Conservation (phyloP, 2,888 invertebrate genomes). For the Zygaena filipendulae region DNA sequence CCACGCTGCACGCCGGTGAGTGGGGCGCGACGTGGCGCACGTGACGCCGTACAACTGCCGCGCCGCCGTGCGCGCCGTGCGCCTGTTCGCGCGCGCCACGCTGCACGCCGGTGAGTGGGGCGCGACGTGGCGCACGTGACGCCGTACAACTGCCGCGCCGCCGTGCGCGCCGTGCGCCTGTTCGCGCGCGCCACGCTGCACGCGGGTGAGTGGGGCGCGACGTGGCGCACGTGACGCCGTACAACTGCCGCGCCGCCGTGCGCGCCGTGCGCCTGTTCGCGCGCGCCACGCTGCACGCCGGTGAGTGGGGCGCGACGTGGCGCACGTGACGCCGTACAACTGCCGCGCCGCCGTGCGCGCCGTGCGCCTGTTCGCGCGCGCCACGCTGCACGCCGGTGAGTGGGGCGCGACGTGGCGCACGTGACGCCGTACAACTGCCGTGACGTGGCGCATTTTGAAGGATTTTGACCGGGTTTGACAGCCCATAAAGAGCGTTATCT, state of each 20-base stretch:
- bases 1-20: constrained; percentile 31
- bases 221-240: constrained; percentile 97
- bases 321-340: constrained; percentile 97
- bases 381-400: constrained; percentile 77
- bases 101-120: constrained; percentile 80
- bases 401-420: too few relatives aligned
- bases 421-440: constrained; percentile 1
- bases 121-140: constrained; percentile 98
- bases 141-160: constrained; percentile 95
- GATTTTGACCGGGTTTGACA: too few relatives aligned
- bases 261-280: constrained; percentile 92
- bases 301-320: constrained; percentile 91
- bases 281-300: constrained; percentile 83
- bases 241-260: constrained; percentile 94
- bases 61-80: constrained; percentile 87
- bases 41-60: constrained; percentile 98
- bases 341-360: constrained; percentile 92
- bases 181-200: constrained; percentile 92
- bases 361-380: constrained; percentile 91
- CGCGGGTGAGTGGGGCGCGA: constrained; percentile 85
- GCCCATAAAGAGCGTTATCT: too few relatives aligned
- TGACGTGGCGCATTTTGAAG: too few relatives aligned
- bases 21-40: constrained; percentile 96
- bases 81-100: constrained; percentile 93
- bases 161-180: constrained; percentile 88